Conservation (phyloP, 1,140 invertebrate genomes). For the Homarus americanus region DNA sequence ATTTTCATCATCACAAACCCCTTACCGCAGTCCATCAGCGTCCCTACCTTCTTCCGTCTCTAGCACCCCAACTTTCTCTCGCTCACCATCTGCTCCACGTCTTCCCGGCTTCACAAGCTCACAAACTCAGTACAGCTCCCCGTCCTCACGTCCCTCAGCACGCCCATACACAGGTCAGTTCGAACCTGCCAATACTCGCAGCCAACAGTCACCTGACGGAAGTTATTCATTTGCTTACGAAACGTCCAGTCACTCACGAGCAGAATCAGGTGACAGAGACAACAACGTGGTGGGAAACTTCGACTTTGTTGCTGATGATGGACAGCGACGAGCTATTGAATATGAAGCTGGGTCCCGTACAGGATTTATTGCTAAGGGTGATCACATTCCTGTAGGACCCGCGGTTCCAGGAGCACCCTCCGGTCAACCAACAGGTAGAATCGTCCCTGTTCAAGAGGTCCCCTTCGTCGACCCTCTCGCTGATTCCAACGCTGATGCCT, state of each 20-base stretch:
- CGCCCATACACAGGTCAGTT: not conserved
- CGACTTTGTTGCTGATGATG: conserved; percentile 71
- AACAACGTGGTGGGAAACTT: conserved; percentile 71
- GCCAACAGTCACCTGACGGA: conserved; percentile 57
- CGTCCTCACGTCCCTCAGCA: not conserved
- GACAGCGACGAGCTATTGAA: conserved; percentile 43
- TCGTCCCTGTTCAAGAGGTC: conserved; percentile 63
- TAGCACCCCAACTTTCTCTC: not conserved
- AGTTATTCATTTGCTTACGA: conserved; percentile 73
- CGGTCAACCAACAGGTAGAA: conserved; percentile 70
- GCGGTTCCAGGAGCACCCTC: conserved; percentile 69
- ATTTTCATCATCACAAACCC: not conserved
- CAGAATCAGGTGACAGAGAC: conserved; percentile 64
- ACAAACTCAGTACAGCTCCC: not conserved
- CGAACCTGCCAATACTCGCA: conserved; percentile 66
- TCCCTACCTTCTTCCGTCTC: too few relatives aligned
- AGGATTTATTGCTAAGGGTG: conserved; percentile 73
- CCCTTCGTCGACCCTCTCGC: conserved; percentile 72
- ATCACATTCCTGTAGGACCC: conserved; percentile 72
- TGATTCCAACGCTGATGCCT: conserved; percentile 67
- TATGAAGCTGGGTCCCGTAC: conserved; percentile 73
- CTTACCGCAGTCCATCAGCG: not conserved
- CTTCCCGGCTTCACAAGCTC: not conserved
- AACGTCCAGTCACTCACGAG: conserved; percentile 66
- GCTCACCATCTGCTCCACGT: not conserved